Conservation (phyloP, 2,888 invertebrate genomes). For the Hanleya hanleyi region DNA sequence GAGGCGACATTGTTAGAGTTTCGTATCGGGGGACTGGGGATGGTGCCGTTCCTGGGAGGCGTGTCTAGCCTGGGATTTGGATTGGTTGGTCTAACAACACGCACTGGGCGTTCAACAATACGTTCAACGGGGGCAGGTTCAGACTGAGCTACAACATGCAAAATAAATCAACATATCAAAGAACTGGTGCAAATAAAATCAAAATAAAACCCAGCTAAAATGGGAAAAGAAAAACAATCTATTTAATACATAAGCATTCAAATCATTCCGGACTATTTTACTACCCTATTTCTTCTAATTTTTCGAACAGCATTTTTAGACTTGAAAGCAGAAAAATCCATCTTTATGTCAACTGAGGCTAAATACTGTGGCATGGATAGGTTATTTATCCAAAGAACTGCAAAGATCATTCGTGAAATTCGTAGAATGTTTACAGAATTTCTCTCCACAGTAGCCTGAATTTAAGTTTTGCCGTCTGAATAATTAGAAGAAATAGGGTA, state of each 20-base stretch:
- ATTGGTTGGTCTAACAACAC: conserved; percentile 13
- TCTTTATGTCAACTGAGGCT: too few relatives aligned
- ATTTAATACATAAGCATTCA: not conserved
- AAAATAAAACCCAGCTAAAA: not conserved
- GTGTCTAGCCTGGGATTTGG: conserved; percentile 28
- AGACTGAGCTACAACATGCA: conserved; percentile 45
- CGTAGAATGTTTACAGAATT: too few relatives aligned
- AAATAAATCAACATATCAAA: conserved; percentile 25
- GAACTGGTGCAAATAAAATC: conserved; percentile 20
- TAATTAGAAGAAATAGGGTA: too few relatives aligned
- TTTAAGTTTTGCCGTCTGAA: too few relatives aligned
- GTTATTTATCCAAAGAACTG: too few relatives aligned
- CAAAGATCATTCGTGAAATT: too few relatives aligned
- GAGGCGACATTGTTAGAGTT: conserved; percentile 26
- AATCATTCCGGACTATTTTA: too few relatives aligned
- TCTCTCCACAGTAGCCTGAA: too few relatives aligned
- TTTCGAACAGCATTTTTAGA: too few relatives aligned
- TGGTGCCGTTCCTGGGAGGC: conserved; percentile 28
- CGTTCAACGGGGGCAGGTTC: conserved; percentile 9
- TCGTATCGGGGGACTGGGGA: conserved; percentile 42
- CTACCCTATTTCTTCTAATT: too few relatives aligned
- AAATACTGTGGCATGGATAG: too few relatives aligned
- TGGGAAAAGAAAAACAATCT: not conserved
- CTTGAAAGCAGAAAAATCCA: too few relatives aligned
- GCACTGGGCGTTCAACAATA: conserved; percentile 2